These are phyloP conservation scores for Mungos mungo DNA, from an alignment of 2,113 vertebrate species.

Conservation along the genomic window DNA sequence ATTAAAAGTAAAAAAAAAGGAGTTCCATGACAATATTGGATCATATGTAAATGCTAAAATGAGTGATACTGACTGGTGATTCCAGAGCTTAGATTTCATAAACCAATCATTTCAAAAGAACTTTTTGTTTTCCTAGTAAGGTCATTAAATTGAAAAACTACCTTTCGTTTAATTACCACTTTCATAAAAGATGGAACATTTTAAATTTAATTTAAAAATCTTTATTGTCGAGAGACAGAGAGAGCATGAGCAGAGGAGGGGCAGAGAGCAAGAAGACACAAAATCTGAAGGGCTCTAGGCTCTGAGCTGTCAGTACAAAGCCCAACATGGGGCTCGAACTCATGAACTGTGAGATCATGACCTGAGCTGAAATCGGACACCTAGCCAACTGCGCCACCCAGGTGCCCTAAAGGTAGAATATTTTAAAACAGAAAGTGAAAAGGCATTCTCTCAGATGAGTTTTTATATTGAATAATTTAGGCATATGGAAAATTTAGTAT, in stretches of 20 bases:
- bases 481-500: constrained; percentile 18
- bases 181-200: constrained; percentile 21
- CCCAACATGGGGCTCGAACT: too few relatives aligned
- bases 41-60: neutral
- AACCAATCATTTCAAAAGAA: constrained; percentile 39
- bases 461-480: constrained; percentile 27
- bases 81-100: neutral
- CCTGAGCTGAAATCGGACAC: too few relatives aligned
- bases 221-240: too few relatives aligned
- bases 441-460: neutral
- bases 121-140: constrained; percentile 58
- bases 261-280: too few relatives aligned
- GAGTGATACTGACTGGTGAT: neutral
- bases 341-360: too few relatives aligned
- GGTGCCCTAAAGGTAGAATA: neutral
- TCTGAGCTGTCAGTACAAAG: too few relatives aligned
- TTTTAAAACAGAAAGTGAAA: constrained; percentile 30
- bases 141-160: constrained; percentile 19
- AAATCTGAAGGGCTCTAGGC: too few relatives aligned
- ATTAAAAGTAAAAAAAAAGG: too few relatives aligned
- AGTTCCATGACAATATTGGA: neutral
- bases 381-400: too few relatives aligned
- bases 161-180: neutral
- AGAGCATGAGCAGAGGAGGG: too few relatives aligned
- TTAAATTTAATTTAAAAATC: constrained; percentile 31